phyloP scores from a whole-genome alignment of 1,140 invertebrate genomes.

The Sinonovacula constricta region DNA sequence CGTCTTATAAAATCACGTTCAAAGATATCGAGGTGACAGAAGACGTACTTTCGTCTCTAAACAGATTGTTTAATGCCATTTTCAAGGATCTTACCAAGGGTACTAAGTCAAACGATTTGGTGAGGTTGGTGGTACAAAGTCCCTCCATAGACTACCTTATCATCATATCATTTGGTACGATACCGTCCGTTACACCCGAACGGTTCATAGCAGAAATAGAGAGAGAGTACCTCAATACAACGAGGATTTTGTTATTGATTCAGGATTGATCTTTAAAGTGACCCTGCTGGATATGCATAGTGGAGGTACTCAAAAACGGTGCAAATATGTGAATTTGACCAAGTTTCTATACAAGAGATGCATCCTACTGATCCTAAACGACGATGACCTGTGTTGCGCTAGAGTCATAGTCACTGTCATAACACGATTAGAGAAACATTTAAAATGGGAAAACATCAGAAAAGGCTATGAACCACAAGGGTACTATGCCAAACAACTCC shows the following conservation, averaged over 20 bases:
- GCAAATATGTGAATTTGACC: neutral
- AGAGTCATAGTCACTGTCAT: conserved; percentile 1
- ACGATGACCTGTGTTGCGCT: conserved; percentile 28
- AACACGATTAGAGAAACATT: neutral
- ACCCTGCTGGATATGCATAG: neutral
- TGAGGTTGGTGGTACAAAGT: conserved; percentile 3
- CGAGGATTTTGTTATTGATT: conserved; percentile 1
- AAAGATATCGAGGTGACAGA: conserved; percentile 22
- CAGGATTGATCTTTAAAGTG: neutral
- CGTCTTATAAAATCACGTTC: conserved; percentile 1
- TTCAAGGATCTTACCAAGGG: conserved; percentile 1
- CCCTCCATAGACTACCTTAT: conserved; percentile 2
- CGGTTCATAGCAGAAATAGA: conserved; percentile 2
- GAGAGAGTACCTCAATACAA: neutral
- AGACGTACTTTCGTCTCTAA: neutral
- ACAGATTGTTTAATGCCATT: neutral
- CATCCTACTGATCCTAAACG: conserved; percentile 14
- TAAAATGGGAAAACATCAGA: conserved; percentile 3
- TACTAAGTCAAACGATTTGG: conserved; percentile 1
- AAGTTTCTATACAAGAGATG: conserved; percentile 14
- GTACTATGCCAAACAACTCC: neutral
- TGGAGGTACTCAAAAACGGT: neutral
- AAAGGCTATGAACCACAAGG: neutral
- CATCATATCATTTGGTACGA: neutral
- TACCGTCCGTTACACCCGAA: neutral